Conservation (phyloP, 2,888 invertebrate genomes). For the Plebejus anna region DNA sequence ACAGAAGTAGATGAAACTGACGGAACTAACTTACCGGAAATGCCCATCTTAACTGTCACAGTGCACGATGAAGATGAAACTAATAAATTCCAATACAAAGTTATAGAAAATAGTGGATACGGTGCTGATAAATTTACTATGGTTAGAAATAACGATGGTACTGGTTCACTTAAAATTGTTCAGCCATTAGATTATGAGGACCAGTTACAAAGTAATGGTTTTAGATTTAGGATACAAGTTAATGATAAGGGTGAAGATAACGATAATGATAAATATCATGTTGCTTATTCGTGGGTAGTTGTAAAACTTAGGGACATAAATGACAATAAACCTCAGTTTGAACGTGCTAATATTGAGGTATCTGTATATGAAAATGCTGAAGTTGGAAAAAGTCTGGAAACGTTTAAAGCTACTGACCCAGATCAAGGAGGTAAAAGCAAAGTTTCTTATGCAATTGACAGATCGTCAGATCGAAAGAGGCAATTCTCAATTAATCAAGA, state of each 20-base stretch:
- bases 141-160: conserved; percentile 97
- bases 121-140: conserved; percentile 98
- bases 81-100: conserved; percentile 97
- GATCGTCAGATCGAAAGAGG: conserved; percentile 93
- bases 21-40: conserved; percentile 93
- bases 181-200: conserved; percentile 98
- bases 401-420: conserved; percentile 96
- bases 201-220: conserved; percentile 95
- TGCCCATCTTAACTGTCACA: conserved; percentile 95
- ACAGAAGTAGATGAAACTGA: conserved; percentile 98
- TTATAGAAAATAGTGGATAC: conserved; percentile 95
- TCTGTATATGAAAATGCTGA: conserved; percentile 95
- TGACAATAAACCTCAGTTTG: conserved; percentile 98
- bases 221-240: conserved; percentile 95
- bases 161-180: conserved; percentile 96
- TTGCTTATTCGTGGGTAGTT: conserved; percentile 97
- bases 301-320: conserved; percentile 96
- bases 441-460: conserved; percentile 94
- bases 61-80: conserved; percentile 98
- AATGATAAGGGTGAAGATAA: conserved; percentile 97
- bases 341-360: conserved; percentile 95
- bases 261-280: conserved; percentile 97
- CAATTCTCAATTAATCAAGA: conserved; percentile 97
- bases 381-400: conserved; percentile 93
- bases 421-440: conserved; percentile 97